Evolutionary conservation across 2,797 vertebrate genomes (phyloP).

Genomic region (Rhincodon typus): DNA sequence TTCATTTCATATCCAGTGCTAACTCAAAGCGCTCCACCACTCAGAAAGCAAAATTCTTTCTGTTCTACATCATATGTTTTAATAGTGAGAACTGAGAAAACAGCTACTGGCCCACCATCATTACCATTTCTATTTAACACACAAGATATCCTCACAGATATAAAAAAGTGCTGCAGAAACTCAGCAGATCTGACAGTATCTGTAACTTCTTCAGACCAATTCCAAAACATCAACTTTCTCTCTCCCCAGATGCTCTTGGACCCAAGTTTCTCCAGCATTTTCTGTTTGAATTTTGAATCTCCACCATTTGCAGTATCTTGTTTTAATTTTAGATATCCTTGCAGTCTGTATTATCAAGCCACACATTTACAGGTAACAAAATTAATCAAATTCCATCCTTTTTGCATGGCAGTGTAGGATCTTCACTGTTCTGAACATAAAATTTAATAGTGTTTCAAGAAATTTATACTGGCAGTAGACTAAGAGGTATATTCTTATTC

Average conservation of each 20-base stretch:
- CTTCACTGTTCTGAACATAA: neutral
- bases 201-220: too few species aligned
- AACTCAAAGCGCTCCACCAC: neutral
- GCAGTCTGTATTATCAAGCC: neutral
- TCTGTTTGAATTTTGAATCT: too few species aligned
- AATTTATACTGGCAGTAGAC: neutral
- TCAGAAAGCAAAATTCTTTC: neutral
- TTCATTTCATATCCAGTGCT: neutral
- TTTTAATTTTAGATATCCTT: neutral
- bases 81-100: neutral
- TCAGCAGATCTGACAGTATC: too few species aligned
- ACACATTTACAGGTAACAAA: neutral
- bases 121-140: neutral
- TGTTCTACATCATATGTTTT: neutral
- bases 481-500: neutral
- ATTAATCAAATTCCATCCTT: neutral
- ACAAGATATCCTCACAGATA: neutral
- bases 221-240: too few species aligned
- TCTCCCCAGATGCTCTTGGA: too few species aligned
- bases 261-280: too few species aligned
- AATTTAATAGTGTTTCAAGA: neutral
- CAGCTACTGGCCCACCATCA: neutral
- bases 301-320: too few species aligned
- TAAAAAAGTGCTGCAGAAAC: too few species aligned
- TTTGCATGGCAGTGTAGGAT: neutral